Conservation (phyloP, 2,113 vertebrate species). For the Pedetes capensis region DNA sequence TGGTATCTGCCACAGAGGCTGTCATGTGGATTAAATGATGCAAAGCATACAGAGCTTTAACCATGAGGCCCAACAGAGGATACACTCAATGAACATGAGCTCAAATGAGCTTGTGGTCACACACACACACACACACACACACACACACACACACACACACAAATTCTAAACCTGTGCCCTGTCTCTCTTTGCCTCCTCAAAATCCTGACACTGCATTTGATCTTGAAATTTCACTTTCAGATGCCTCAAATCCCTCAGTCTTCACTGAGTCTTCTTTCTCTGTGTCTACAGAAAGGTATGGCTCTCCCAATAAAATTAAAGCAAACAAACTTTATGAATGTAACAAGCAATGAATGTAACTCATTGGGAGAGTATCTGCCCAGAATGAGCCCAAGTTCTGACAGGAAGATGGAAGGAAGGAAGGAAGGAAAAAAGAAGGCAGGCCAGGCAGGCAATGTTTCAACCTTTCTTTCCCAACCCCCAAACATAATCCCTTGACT, state of each 20-base stretch:
- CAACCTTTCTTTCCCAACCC: not conserved
- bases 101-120: not conserved
- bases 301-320: not conserved
- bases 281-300: not conserved
- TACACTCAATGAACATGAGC: not conserved
- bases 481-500: not conserved
- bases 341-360: not conserved
- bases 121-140: no score
- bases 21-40: not conserved
- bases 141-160: no score
- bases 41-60: not conserved
- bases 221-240: not conserved
- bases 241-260: not conserved
- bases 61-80: not conserved
- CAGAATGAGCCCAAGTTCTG: no score
- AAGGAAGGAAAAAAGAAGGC: no score
- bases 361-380: not conserved
- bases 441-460: no score
- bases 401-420: no score
- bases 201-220: not conserved
- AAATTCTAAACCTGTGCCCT: no score
- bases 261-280: not conserved
- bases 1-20: not conserved
- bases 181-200: not conserved
- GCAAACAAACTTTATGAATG: no score